Evolutionary conservation across 1,140 invertebrate genomes (phyloP), one percentile per base, ranked within the genome.

Genomic region (Aphelinus certus): DNA sequence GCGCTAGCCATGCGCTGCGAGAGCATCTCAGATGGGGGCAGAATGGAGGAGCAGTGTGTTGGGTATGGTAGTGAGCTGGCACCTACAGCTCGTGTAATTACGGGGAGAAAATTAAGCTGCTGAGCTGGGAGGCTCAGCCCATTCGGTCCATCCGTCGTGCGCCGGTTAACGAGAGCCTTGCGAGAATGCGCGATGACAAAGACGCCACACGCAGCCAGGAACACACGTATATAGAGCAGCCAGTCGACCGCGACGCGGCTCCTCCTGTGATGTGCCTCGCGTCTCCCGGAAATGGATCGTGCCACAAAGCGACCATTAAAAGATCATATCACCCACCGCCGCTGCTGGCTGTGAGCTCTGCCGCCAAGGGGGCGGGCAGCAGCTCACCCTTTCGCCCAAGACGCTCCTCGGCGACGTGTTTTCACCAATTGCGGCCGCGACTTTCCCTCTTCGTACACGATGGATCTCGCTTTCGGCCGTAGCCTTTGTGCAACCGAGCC

Each of bases 301-400:
- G 79, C 86, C 86, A 86, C 86, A 88, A 88, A 88, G 86, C 86
- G 75, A 78, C 86, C 85, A 87, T 88, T 88, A 88, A 88, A 87
- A 87, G 87, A 88, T 88, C 86, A 87, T 88, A 88, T 88, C 87
- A 83, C 80, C 80, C 81, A 77, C 76, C 79, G 75, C 79, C 77
- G 80, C 79, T 83, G 48, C 56, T 49, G 9, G 48, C 45, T 60
- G 46, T 49, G n/a, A 6, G 2, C 7, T 60, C 51, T 9, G 9
- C 51, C 9, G 4, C 51, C 4, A 53, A 53, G 9, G 51, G 51
- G 51, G 4, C 0, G 51, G 26, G 26, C 26, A 26, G 26, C 26
- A 26, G 26, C 26, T 26, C 26, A 26, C 26, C 26, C 26, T 26
- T 26, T 26, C 26, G 26, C 26, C 26, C 26, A 26, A 26, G 26